phyloP scores from a whole-genome alignment of 2,113 vertebrate genomes.

The Apteryx owenii region DNA sequence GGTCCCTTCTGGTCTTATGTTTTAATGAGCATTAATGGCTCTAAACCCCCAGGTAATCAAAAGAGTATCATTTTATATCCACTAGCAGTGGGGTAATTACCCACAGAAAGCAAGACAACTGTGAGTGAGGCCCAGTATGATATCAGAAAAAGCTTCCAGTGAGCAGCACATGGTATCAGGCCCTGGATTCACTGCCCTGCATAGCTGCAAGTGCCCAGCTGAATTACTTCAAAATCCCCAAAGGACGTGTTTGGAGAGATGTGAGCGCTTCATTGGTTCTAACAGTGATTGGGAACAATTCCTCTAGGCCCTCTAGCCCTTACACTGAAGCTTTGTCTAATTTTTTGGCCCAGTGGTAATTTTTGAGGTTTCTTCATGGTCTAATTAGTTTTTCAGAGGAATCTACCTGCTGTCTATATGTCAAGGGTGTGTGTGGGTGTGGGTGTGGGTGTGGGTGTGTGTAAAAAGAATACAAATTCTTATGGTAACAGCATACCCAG shows the following conservation, averaged over 20 bases:
- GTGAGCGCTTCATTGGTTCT: background rate
- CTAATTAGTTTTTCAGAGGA: background rate
- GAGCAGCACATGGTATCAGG: background rate
- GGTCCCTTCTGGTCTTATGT: background rate
- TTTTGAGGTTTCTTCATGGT: background rate
- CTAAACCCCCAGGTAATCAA: accelerated
- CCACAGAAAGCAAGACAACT: background rate
- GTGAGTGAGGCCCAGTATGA: background rate
- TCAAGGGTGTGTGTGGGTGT: too few relatives aligned
- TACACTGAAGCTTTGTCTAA: background rate
- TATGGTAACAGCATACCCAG: background rate
- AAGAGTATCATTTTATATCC: background rate
- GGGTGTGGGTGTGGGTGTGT: too few relatives aligned
- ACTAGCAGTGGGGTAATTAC: background rate
- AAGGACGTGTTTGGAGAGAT: background rate
- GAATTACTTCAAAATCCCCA: background rate
- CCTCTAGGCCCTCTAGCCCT: background rate
- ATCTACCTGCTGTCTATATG: background rate
- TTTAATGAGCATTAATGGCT: background rate
- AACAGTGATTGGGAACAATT: background rate
- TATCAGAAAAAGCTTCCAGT: background rate
- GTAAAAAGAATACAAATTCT: background rate
- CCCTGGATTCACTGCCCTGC: background rate
- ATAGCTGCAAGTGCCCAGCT: background rate
- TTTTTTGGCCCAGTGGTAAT: background rate